A percentile compares a stretch with the other conserved stretches of the same genome.
These are phyloP conservation scores for Calyptomena viridis DNA, from an alignment of 2,113 vertebrate genomes.

Conservation along the genomic window DNA sequence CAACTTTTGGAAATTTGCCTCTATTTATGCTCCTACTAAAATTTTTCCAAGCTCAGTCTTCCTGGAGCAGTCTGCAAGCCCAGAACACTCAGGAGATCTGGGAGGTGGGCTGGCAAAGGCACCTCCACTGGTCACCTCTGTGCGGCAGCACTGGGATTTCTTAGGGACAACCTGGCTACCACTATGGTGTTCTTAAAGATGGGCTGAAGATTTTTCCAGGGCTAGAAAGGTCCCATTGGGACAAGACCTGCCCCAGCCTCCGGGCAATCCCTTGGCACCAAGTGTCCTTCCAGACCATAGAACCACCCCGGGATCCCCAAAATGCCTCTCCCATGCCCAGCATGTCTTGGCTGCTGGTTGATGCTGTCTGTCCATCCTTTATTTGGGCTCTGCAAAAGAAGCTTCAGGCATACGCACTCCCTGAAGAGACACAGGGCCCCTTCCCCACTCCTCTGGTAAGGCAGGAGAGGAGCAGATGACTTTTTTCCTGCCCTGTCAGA, in stretches of 20 bases:
- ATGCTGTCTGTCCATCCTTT: not conserved
- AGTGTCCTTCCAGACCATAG: not conserved
- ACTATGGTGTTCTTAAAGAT: accelerated
- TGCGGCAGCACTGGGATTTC: too few relatives aligned
- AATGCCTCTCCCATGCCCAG: not conserved
- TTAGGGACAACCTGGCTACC: accelerated
- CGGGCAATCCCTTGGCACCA: not conserved
- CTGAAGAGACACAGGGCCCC: not conserved
- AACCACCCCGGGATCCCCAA: not conserved
- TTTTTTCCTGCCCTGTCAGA: not conserved
- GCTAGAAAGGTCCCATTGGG: too few relatives aligned
- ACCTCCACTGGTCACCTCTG: not conserved
- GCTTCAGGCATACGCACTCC: not conserved
- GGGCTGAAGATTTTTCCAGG: not conserved
- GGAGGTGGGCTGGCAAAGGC: not conserved
- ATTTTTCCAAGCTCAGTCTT: too few relatives aligned
- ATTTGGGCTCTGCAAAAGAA: not conserved
- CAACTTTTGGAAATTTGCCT: not conserved
- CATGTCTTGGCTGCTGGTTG: not conserved
- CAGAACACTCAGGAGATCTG: not conserved
- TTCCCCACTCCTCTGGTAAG: not conserved
- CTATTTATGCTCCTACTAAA: not conserved
- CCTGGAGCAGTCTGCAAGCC: not conserved
- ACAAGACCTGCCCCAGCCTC: not conserved
- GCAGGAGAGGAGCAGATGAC: not conserved